Evolutionary conservation across 2,797 vertebrate species (phyloP).

Genomic region (Philypnodon macrostomus): DNA sequence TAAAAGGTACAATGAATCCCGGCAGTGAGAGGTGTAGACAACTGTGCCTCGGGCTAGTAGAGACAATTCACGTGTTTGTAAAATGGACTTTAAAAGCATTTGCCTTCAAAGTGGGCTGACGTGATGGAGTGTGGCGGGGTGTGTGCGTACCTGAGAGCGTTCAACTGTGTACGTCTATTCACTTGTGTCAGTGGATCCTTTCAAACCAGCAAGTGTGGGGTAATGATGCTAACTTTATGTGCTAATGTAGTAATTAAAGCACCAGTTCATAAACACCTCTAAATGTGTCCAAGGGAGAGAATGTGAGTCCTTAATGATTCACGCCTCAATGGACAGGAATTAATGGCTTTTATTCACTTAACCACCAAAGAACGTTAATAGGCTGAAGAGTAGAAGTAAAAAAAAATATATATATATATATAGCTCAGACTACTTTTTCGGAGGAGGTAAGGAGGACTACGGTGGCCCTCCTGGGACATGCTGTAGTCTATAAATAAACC

Average conservation of each 20-base stretch:
- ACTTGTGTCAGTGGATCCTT: conserved; percentile 11
- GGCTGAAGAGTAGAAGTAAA: neutral
- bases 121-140: conserved; percentile 23
- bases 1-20: conserved; percentile 23
- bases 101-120: conserved; percentile 40
- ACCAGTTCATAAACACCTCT: conserved; percentile 12
- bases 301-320: neutral
- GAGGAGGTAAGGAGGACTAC: no score
- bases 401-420: no score
- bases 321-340: neutral
- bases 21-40: conserved; percentile 33
- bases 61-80: conserved; percentile 61
- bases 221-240: conserved; percentile 11
- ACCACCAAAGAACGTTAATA: neutral
- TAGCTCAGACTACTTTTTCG: neutral
- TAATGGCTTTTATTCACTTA: neutral
- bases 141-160: conserved; percentile 3
- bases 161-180: conserved; percentile 3
- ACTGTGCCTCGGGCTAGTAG: conserved; percentile 56
- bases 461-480: neutral
- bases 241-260: conserved; percentile 10
- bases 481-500: neutral
- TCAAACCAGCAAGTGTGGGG: neutral
- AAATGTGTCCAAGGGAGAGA: conserved; percentile 7
- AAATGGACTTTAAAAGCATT: conserved; percentile 68